Base-by-base conservation (phyloP, 2,888 invertebrate genomes). In the Temnothorax unifasciatus region DNA sequence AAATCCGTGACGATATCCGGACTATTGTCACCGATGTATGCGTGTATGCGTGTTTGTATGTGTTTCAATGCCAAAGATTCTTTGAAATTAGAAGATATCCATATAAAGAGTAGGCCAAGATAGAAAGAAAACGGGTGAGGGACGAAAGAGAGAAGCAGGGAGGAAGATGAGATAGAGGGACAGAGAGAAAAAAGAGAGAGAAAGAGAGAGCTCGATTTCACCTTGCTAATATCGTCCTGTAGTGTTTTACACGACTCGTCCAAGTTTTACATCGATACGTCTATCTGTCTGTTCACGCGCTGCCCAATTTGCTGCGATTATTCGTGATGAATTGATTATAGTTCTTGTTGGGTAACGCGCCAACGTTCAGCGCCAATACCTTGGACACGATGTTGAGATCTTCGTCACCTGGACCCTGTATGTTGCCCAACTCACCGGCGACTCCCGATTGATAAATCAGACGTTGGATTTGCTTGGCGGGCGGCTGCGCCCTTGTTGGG, bases 331-430 rank as follows among this genome's bases (percentile, higher is more conserved):
- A 93, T 21, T 92, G 92, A 5, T 92, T 92, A 5, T 89, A 76
- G 86, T 88, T 90, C 25, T 93, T 93, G 25, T 84, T 87, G 0
- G 96, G 92, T 9, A 96, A 92, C n/a, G 97, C 95, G 69, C 97
- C 97, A 92, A 97, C 97, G 94, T 98, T 97, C 81, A 98, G 95
- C 11, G 98, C 97, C 91, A 98, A 95, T 85, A 98, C 97, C 95
- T 98, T 98, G 66, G 97, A 97, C 52, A 98, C 97, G 91, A 98
- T 97, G 93, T 97, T 97, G 74, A 98, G 95, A 94, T 98, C 98
- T 93, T 97, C 97, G 82, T 95, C 95, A 89, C 96, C 96, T 0
- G 91, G 89, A 0, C 93, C 92, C 11, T 90, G 93, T 18, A 86
- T 86, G 21, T 90, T 92, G n/a, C 92, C 92, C 13, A 95, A 86